These are phyloP conservation scores for Philopedon plagiatum DNA, from an alignment of 2,888 invertebrate species.

Conservation along the genomic window DNA sequence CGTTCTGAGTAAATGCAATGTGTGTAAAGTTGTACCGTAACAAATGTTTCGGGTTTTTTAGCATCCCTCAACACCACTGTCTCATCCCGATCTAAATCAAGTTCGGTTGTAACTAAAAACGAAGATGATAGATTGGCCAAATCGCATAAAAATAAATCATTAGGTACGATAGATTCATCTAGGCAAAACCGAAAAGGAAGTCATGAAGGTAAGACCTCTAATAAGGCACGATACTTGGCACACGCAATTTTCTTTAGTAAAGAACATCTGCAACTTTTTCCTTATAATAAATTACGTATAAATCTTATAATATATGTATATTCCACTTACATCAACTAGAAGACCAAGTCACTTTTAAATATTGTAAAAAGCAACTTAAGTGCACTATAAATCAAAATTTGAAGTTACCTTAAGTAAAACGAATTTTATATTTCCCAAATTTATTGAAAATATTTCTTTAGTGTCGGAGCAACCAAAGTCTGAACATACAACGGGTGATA, in stretches of 20 bases:
- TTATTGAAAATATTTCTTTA: slow-evolving; percentile 45
- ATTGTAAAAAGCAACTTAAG: background rate
- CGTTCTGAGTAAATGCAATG: slow-evolving; percentile 44
- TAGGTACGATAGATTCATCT: slow-evolving; percentile 63
- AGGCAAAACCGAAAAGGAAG: slow-evolving; percentile 64
- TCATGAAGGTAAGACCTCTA: slow-evolving; percentile 64
- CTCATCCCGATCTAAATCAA: slow-evolving; percentile 80
- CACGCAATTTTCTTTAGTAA: slow-evolving; percentile 59
- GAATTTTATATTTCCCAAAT: background rate
- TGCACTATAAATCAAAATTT: background rate
- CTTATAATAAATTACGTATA: background rate
- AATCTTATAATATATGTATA: background rate
- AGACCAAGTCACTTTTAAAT: background rate
- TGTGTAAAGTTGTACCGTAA: slow-evolving; percentile 58
- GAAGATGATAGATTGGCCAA: slow-evolving; percentile 69
- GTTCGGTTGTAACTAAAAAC: slow-evolving; percentile 72
- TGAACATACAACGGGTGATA: slow-evolving; percentile 54
- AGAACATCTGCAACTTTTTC: slow-evolving; percentile 16
- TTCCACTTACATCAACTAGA: background rate
- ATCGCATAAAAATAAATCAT: slow-evolving; percentile 63
- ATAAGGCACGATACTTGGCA: slow-evolving; percentile 66
- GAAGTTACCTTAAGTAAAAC: background rate
- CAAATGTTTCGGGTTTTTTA: slow-evolving; percentile 73
- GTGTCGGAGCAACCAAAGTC: slow-evolving; percentile 63
- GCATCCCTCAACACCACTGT: slow-evolving; percentile 83